These are phyloP conservation scores for Paramuricea clavata DNA, from an alignment of 92 coral and sea anemone genomes.

Conservation along the genomic window DNA sequence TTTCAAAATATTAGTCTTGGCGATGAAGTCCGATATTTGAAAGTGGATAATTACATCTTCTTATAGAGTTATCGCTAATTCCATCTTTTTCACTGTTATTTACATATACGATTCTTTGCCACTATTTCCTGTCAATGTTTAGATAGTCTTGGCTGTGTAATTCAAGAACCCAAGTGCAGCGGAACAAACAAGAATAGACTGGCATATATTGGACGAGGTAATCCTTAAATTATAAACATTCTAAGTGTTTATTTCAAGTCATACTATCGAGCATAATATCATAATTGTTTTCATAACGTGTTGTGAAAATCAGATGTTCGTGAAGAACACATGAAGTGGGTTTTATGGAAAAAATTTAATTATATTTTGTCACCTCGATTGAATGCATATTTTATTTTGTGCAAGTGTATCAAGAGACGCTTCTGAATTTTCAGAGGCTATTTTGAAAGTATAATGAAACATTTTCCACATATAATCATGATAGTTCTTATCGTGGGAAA, in stretches of 20 bases:
- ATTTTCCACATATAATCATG: too few species aligned
- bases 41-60: not conserved
- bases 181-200: not conserved
- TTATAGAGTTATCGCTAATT: not conserved
- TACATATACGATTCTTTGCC: not conserved
- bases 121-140: slow-evolving; percentile 16
- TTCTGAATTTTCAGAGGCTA: not conserved
- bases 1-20: not conserved
- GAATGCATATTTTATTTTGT: not conserved
- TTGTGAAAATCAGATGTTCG: not conserved
- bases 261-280: too few species aligned
- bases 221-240: not conserved
- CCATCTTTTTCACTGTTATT: not conserved
- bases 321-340: not conserved
- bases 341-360: not conserved
- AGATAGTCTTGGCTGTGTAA: slow-evolving; percentile 27
- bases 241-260: not conserved
- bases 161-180: slow-evolving; percentile 3
- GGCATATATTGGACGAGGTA: not conserved
- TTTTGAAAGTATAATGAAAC: not conserved
- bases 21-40: not conserved
- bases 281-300: not conserved
- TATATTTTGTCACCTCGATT: not conserved
- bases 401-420: not conserved
- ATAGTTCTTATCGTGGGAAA: not conserved